Evolutionary conservation across 1,140 invertebrate species (phyloP).

Genomic region (Heliconius congener): DNA sequence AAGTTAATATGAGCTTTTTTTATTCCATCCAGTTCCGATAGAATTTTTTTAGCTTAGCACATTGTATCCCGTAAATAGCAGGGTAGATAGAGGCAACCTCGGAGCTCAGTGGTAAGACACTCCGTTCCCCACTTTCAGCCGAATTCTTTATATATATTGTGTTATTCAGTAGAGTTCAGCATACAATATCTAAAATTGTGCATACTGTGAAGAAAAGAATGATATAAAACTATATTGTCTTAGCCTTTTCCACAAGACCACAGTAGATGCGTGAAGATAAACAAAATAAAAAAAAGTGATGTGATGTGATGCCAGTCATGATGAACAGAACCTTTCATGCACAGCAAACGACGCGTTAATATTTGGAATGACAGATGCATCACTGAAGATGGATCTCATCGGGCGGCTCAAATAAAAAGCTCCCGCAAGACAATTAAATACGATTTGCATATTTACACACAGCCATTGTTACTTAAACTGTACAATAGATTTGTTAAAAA

Average conservation of each 20-base stretch:
- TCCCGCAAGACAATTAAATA: slow-evolving; percentile 49
- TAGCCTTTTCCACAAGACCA: not conserved
- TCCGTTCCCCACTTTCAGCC: no score
- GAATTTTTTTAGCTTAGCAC: no score
- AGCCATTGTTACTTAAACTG: slow-evolving; percentile 56
- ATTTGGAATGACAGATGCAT: slow-evolving; percentile 76
- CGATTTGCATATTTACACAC: slow-evolving; percentile 73
- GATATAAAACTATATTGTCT: not conserved
- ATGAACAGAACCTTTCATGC: slow-evolving; percentile 46
- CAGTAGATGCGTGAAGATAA: not conserved
- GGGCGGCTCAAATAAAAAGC: slow-evolving; percentile 52
- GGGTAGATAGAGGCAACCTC: no score
- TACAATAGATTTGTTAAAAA: slow-evolving; percentile 48
- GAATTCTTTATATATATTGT: no score
- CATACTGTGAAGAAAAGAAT: not conserved
- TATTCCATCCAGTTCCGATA: no score
- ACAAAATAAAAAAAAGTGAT: not conserved
- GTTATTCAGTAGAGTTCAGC: no score
- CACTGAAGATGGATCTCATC: slow-evolving; percentile 39
- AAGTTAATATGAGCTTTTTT: no score
- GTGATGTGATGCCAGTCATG: slow-evolving; percentile 40
- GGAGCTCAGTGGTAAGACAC: no score
- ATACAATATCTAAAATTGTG: no score
- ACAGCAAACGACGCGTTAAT: slow-evolving; percentile 62
- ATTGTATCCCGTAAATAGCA: no score